A percentile compares a stretch with the other conserved stretches of the same genome.
Conservation (phyloP, 2,113 vertebrate genomes). For the Pteropus alecto region DNA sequence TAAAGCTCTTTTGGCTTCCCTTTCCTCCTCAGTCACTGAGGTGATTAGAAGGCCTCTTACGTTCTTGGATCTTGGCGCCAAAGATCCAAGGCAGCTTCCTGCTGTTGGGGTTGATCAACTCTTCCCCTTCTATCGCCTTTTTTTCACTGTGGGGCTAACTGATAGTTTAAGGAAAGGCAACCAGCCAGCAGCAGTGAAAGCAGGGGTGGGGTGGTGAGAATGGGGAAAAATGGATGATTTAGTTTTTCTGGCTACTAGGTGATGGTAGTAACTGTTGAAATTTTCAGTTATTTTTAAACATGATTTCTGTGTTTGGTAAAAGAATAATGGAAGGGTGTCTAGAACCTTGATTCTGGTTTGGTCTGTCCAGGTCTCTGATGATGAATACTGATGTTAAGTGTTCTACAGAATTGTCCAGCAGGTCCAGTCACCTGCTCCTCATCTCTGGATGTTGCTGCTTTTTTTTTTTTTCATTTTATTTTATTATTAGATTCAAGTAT, state of each 20-base stretch:
- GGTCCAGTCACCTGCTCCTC: not conserved
- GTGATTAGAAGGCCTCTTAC: not conserved
- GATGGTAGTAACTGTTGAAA: not conserved
- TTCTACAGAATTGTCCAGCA: not conserved
- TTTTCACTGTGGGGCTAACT: not conserved
- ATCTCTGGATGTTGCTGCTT: not conserved
- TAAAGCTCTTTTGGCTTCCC: not conserved
- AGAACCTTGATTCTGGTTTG: not conserved
- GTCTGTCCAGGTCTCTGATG: not conserved
- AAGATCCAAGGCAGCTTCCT: not conserved
- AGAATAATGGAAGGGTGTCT: not conserved
- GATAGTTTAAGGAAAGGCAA: not conserved
- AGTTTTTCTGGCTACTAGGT: not conserved
- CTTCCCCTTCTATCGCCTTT: not conserved
- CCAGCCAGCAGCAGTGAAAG: not conserved
- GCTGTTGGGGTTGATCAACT: not conserved
- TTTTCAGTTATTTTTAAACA: not conserved
- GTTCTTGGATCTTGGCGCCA: not conserved
- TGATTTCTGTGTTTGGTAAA: not conserved
- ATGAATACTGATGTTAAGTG: not conserved
- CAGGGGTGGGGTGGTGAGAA: not conserved
- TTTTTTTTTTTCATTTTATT: too few relatives aligned
- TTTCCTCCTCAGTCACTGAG: not conserved
- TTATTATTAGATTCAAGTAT: too few relatives aligned
- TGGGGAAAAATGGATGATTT: not conserved